Conservation (phyloP, 2,797 vertebrate genomes). For the Aulostomus chinensis region DNA sequence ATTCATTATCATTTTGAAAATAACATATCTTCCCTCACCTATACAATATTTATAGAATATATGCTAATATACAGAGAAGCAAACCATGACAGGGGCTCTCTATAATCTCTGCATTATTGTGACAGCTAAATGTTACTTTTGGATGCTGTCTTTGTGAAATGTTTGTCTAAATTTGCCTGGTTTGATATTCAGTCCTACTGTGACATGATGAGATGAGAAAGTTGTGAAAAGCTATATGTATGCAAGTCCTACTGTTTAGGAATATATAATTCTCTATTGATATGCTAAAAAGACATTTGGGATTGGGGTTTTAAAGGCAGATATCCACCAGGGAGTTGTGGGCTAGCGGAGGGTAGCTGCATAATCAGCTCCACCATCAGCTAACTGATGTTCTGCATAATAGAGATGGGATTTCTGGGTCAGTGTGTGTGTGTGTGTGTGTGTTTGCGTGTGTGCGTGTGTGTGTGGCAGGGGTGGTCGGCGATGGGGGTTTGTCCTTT, state of each 20-base stretch:
- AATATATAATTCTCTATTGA: constrained; percentile 78
- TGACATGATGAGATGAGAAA: constrained; percentile 51
- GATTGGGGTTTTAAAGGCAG: constrained; percentile 74
- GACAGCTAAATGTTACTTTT: constrained; percentile 30
- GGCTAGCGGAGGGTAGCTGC: constrained; percentile 71
- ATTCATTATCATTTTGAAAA: constrained; percentile 19
- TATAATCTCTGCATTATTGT: constrained; percentile 19
- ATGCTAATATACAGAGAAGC: constrained; percentile 12
- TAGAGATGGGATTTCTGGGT: constrained; percentile 75
- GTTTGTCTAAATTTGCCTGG: constrained; percentile 40
- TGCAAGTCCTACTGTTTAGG: constrained; percentile 69
- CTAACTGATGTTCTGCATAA: constrained; percentile 79
- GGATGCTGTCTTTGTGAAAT: constrained; percentile 23
- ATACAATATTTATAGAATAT: constrained; percentile 28
- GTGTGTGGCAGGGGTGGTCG: constrained; percentile 17
- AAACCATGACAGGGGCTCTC: constrained; percentile 6
- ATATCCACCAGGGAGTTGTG: constrained; percentile 75
- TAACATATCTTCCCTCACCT: neutral
- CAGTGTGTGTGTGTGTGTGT: constrained; percentile 45
- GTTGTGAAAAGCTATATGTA: constrained; percentile 52
- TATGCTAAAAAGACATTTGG: constrained; percentile 80
- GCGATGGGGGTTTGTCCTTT: constrained; percentile 52
- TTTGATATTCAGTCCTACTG: constrained; percentile 33
- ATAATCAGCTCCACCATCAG: constrained; percentile 78
- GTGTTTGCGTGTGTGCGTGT: constrained; percentile 21